Base-by-base conservation (phyloP, 2,113 vertebrate genomes). In the Scatophagus argus region DNA sequence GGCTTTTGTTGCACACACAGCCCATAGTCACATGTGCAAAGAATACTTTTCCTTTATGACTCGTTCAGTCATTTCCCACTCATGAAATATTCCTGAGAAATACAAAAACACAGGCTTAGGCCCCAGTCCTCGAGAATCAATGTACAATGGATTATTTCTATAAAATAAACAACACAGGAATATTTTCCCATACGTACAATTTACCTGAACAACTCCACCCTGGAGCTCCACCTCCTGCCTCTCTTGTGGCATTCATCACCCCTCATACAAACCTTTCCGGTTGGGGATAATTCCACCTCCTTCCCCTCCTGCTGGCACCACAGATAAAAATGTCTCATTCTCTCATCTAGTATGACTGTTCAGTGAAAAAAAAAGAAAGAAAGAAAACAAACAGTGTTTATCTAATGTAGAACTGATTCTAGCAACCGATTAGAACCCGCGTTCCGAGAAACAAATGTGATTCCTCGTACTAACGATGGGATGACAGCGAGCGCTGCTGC, bases 221-320 rank as follows among this genome's bases (percentile, higher is more conserved):
- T 4, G 1, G 36, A 17, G 64, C 65, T 58, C 66, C 82, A 1
- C 68, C 73, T 31, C 69, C 51, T 75, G 29, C 25, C 21, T 44
- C 52, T 49, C 47, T 0, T 25, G 47, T 12, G 77, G 61, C 77
- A 77, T 7, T 16, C 43, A 63, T 61, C 74, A 34, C 60, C 38
- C 69, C 44, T 29, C 86, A 73, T 54, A 82, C 71, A 0, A 1
- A 12, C 59, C 13, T 14, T 69, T 68, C 43, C 72, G 70, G 66
- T 69, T 27, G 59, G 34, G 60, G 52, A 61, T 77, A 67, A 80
- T 84, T 82, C 84, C 84, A 23, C 77, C 80, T 47, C 77, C 61
- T 39, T 65, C 56, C 64, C 61, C 44, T 65, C 56, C 64, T 61
- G 59, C 70, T 55, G 14, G 23, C 79, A 0, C 13, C 75, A 54